Base-by-base conservation (phyloP, 1,140 invertebrate species). In the Dreissena polymorpha region DNA sequence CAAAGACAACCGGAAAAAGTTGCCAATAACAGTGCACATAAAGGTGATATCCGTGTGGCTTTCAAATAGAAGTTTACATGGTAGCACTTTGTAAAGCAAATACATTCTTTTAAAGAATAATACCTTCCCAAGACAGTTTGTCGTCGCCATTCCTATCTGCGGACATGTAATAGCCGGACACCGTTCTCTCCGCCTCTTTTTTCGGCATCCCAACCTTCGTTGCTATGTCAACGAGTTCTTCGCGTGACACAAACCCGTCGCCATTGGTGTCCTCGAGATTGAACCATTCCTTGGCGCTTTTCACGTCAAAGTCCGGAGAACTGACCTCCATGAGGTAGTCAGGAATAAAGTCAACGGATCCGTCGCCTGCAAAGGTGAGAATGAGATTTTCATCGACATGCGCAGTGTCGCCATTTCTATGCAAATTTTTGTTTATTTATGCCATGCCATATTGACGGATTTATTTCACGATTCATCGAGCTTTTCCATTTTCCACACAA, bases 271-370 rank as follows among this genome's bases (percentile, higher is more conserved):
- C 89, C 73, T 89, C 89, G 29, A 90, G 81, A 16, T 85, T 51
- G 70, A 90, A 89, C 88, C 87, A 89, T 78, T 89, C 89, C 21
- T 65, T 78, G 25, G 89, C 89, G 13, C 83, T 87, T 51, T 85
- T 79, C 0, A 83, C 50, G 16, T 85, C 86, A 72, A 87, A 87
- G 69, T 88, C 84, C 13, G 89, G 88, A 0, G 86, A 70, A 23
- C 85, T 80, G 18, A 90, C 85, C 75, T 90, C 86, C 39, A 86
- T 72, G n/a, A 89, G 55, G 67, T 90, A 90, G 75, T 90, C 89
- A 0, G 89, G 89, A n/a, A 90, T 86, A 73, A 90, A 90, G 27
- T 90, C 89, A 2, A 90, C 86, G 13, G 82, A 73, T 13, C 87
- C 87, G 69, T 90, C 85, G 64, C 86, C 89, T 90, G 53, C 0